Conservation (phyloP, 2,797 vertebrate species). For the Eutrigla gurnardus region DNA sequence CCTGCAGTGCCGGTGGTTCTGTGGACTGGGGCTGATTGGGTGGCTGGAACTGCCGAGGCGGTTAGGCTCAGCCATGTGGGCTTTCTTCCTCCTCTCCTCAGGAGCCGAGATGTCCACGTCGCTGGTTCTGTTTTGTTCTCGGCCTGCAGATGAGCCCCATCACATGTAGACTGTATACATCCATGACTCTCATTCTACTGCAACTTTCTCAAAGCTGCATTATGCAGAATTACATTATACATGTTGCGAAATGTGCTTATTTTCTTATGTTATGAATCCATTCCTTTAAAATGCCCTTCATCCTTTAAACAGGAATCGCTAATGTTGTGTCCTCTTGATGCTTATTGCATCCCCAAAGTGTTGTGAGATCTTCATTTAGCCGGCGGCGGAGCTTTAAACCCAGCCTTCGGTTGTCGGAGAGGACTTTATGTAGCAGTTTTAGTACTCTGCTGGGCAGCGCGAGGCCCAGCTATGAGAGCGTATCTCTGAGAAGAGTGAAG, state of each 20-base stretch:
- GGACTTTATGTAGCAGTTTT: slow-evolving; percentile 56
- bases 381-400: slow-evolving; percentile 35
- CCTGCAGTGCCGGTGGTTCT: slow-evolving; percentile 78
- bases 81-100: slow-evolving; percentile 75
- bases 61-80: slow-evolving; percentile 79
- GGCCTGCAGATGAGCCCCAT: slow-evolving; percentile 46
- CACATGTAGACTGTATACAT: slow-evolving; percentile 32
- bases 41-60: slow-evolving; percentile 72
- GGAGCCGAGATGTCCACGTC: slow-evolving; percentile 75
- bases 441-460: slow-evolving; percentile 49
- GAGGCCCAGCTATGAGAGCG: slow-evolving; percentile 49
- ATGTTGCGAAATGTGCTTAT: not conserved
- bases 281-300: not conserved
- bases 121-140: slow-evolving; percentile 69
- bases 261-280: not conserved
- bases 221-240: slow-evolving; percentile 7
- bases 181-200: slow-evolving; percentile 13
- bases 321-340: not conserved
- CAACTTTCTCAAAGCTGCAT: slow-evolving; percentile 21
- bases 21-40: slow-evolving; percentile 78
- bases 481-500: slow-evolving; percentile 76
- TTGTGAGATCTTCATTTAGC: slow-evolving; percentile 52
- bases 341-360: slow-evolving; percentile 14
- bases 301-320: slow-evolving; percentile 1
- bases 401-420: slow-evolving; percentile 46